phyloP scores from a whole-genome alignment of 2,113 vertebrate species.

The Halichoeres trimaculatus region DNA sequence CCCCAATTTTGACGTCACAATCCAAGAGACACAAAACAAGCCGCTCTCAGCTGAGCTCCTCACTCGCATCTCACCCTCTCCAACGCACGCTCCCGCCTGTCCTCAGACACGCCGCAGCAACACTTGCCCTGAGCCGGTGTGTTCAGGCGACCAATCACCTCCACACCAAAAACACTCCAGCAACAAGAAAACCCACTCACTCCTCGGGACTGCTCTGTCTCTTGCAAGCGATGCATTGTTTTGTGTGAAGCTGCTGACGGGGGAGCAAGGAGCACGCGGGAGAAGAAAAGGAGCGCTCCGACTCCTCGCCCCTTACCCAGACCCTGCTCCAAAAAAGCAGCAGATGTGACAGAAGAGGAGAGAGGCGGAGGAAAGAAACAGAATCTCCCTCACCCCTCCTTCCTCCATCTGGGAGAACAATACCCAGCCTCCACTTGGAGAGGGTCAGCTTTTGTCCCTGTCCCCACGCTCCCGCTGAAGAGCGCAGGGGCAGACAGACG shows the following conservation, averaged over 20 bases:
- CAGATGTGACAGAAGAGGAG: constrained; percentile 72
- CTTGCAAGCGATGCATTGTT: constrained; percentile 12
- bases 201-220: constrained; percentile 19
- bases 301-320: not conserved
- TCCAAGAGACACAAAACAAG: constrained; percentile 85
- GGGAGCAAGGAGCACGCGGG: not conserved
- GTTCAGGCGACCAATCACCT: constrained; percentile 5
- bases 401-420: constrained; percentile 73
- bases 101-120: constrained; percentile 37
- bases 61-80: constrained; percentile 66
- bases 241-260: constrained; percentile 23
- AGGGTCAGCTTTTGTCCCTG: constrained; percentile 71
- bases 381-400: constrained; percentile 47
- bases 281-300: constrained; percentile 14
- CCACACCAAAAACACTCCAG: constrained; percentile 7
- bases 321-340: constrained; percentile 52
- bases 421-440: constrained; percentile 63
- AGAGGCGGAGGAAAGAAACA: constrained; percentile 55
- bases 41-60: constrained; percentile 75
- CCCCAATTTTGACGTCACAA: constrained; percentile 84
- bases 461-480: constrained; percentile 44
- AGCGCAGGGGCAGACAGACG: constrained; percentile 56
- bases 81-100: constrained; percentile 23
- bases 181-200: constrained; percentile 25
- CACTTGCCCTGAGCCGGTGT: constrained; percentile 5